These are phyloP conservation scores for Myotis lucifugus DNA, from an alignment of 2,113 vertebrate species.

Conservation along the genomic window DNA sequence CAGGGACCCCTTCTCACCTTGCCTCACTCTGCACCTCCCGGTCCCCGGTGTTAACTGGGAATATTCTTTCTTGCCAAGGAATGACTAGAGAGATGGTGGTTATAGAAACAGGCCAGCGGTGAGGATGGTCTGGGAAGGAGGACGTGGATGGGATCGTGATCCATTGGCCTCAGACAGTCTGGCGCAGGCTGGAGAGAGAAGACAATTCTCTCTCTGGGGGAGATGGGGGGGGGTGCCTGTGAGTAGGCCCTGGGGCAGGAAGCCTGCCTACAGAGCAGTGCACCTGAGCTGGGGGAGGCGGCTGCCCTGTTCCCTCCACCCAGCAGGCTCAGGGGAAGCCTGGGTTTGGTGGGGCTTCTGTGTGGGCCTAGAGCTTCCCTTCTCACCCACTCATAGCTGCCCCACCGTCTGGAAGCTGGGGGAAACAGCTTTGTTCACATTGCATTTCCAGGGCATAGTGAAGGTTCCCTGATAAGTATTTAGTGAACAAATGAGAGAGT, in stretches of 20 bases:
- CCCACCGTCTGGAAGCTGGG: not conserved
- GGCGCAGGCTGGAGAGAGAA: not conserved
- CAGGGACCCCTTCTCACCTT: not conserved
- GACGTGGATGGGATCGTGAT: fast-evolving
- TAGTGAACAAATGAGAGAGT: not conserved
- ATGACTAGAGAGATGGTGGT: not conserved
- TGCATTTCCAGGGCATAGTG: not conserved
- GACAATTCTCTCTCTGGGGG: not conserved
- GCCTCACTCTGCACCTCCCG: not conserved
- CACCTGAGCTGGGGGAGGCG: fast-evolving
- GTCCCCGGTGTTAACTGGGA: not conserved
- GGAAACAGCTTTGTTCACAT: not conserved
- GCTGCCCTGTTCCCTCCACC: not conserved
- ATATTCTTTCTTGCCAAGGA: not conserved
- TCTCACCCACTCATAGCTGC: not conserved
- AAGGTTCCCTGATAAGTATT: not conserved
- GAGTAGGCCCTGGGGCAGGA: no score
- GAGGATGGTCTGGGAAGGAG: not conserved
- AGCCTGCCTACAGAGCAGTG: no score
- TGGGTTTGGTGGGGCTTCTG: not conserved
- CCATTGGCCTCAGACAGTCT: not conserved
- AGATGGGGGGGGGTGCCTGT: fast-evolving
- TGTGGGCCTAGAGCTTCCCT: not conserved
- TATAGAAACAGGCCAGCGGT: not conserved
- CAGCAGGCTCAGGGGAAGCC: not conserved